Percentiles rank a stretch among this genome's conserved stretches.
These are phyloP conservation scores for Lasiurus cinereus DNA, from an alignment of 2,113 vertebrate species.

Conservation along the genomic window DNA sequence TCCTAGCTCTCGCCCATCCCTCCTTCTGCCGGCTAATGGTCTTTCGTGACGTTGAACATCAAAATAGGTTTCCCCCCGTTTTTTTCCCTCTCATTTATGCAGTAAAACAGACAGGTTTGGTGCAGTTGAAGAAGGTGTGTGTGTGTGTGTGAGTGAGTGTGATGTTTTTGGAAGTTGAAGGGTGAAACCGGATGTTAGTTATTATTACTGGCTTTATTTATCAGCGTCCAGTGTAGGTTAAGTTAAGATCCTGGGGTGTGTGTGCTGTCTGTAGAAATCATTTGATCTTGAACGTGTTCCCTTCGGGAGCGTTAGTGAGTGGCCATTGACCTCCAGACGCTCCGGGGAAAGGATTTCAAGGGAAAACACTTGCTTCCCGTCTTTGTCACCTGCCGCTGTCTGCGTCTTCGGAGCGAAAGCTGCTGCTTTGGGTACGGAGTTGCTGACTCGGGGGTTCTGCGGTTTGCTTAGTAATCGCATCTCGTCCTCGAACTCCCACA, in stretches of 20 bases:
- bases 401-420: constrained; percentile 20
- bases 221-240: not conserved
- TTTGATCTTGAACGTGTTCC: not conserved
- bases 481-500: not conserved
- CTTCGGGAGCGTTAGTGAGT: not conserved
- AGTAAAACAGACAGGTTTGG: constrained; percentile 7
- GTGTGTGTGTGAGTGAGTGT: not conserved
- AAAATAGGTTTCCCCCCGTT: not conserved
- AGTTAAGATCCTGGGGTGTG: not conserved
- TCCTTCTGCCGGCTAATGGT: not conserved
- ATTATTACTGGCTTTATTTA: not conserved
- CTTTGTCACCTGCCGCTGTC: not conserved
- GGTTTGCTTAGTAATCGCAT: constrained; percentile 54
- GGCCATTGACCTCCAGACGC: not conserved
- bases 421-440: constrained; percentile 47
- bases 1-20: not conserved
- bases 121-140: not conserved
- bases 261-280: constrained; percentile 21
- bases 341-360: constrained; percentile 32
- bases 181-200: not conserved
- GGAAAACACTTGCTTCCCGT: not conserved
- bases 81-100: not conserved
- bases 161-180: not conserved
- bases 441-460: constrained; percentile 3
- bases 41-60: not conserved